Conservation (phyloP, 2,113 vertebrate species). For the cattle (Bos taurus) region DNA sequence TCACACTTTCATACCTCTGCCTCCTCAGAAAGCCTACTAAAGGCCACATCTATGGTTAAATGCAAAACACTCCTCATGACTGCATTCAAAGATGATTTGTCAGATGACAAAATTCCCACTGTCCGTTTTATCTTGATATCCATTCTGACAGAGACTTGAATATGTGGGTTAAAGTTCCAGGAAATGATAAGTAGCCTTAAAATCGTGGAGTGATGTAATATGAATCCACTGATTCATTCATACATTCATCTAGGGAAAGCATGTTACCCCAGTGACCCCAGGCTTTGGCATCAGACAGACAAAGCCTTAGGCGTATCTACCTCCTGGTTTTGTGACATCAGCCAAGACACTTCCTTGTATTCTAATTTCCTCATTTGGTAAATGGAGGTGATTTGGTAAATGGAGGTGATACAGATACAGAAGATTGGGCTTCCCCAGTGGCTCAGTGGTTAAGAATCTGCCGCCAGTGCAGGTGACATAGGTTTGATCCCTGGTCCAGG, state of each 20-base stretch:
- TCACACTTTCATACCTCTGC: background rate
- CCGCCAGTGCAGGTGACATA: background rate
- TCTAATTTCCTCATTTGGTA: slow-evolving; percentile 4
- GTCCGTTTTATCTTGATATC: background rate
- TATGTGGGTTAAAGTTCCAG: background rate
- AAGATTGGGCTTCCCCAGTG: background rate
- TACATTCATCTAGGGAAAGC: background rate
- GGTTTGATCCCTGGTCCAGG: background rate
- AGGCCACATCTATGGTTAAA: background rate
- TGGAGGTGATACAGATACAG: background rate
- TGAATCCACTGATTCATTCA: background rate
- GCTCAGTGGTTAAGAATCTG: background rate
- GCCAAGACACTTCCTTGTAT: background rate
- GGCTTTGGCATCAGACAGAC: background rate
- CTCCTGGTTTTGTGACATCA: background rate
- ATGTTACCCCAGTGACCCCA: background rate
- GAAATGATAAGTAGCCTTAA: background rate
- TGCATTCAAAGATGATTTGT: background rate
- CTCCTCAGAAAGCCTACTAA: background rate
- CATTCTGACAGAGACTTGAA: background rate
- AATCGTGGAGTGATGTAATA: background rate
- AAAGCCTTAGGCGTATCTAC: background rate
- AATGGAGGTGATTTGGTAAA: background rate
- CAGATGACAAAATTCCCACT: background rate
- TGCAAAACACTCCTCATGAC: background rate